Evolutionary conservation across 2,113 vertebrate genomes (phyloP).

Genomic region (Lota lota): DNA sequence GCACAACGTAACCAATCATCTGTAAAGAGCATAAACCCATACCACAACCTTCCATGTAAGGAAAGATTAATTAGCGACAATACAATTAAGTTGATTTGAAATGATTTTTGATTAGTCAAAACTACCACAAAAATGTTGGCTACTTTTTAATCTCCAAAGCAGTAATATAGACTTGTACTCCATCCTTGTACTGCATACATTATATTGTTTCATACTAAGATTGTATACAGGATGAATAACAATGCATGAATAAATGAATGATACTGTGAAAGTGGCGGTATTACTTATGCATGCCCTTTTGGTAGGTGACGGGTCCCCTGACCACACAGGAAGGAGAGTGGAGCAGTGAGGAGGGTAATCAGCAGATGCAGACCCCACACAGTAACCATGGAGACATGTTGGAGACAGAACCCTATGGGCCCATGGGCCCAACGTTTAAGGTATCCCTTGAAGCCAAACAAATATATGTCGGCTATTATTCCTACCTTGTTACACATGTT

Average conservation of each 20-base stretch:
- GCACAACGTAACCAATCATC: too few species aligned
- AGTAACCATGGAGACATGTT: constrained; percentile 50
- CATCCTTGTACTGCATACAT: too few species aligned
- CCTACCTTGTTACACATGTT: background rate
- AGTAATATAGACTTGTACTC: too few species aligned
- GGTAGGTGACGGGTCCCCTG: background rate
- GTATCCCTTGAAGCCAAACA: constrained; percentile 43
- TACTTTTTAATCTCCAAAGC: too few species aligned
- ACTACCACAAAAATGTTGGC: too few species aligned
- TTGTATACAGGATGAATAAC: too few species aligned
- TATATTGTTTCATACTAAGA: too few species aligned
- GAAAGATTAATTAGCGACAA: too few species aligned
- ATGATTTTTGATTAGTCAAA: background rate
- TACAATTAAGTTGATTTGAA: background rate
- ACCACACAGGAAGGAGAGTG: constrained; percentile 2
- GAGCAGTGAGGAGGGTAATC: background rate
- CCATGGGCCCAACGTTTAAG: constrained; percentile 76
- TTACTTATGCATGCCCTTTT: background rate
- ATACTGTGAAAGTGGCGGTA: background rate
- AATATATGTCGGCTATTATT: background rate
- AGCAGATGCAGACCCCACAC: constrained; percentile 43
- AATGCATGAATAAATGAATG: too few species aligned
- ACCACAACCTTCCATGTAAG: too few species aligned
- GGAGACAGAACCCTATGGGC: constrained; percentile 51
- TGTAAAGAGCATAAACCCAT: too few species aligned